Evolutionary conservation across 2,888 invertebrate genomes (phyloP), one percentile per base, ranked within the genome.

Genomic region (Clepsis dumicolana): DNA sequence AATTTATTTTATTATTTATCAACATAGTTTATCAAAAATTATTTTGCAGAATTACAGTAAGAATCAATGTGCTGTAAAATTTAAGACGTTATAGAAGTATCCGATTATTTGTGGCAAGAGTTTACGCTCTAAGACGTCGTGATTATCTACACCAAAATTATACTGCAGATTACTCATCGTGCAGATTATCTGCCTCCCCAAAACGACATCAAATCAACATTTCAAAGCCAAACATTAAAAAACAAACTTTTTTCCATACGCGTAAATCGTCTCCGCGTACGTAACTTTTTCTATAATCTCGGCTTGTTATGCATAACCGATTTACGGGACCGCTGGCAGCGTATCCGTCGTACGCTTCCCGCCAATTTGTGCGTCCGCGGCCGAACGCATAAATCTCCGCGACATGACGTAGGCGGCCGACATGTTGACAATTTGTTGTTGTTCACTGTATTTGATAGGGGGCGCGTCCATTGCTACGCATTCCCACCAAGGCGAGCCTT

Each of bases 291-390:
- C 48, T 16, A 62, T 59, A 53, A 64, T 64, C 12, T 25, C 27
- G 24, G 16, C 69, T 73, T 65, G 71, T 70, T 73, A 74, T 73
- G 71, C 71, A 73, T 75, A 84, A 68, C 64, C 56, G 56, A 71
- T 68, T 71, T 70, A 84, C 83, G 86, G 84, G 82, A 84, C 85
- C 83, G 79, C 81, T 84, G 77, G 77, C 75, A 80, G 75, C 81
- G 82, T 85, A 85, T 87, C 83, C 84, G 82, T 80, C 80, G 78
- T 74, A 79, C 78, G 84, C 83, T 88, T 83, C 82, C 83, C 83
- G 88, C 88, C 92, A 92, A 92, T 92, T 93, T 92, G 91, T 88
- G 90, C 87, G 90, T 88, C 86, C 82, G 85, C 82, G 80, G 81
- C 76, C 74, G 80, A 80, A 84, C 84, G 85, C 87, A 92, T 92